These are phyloP conservation scores for Lanius collurio DNA, from an alignment of 2,113 vertebrate species.

Conservation along the genomic window DNA sequence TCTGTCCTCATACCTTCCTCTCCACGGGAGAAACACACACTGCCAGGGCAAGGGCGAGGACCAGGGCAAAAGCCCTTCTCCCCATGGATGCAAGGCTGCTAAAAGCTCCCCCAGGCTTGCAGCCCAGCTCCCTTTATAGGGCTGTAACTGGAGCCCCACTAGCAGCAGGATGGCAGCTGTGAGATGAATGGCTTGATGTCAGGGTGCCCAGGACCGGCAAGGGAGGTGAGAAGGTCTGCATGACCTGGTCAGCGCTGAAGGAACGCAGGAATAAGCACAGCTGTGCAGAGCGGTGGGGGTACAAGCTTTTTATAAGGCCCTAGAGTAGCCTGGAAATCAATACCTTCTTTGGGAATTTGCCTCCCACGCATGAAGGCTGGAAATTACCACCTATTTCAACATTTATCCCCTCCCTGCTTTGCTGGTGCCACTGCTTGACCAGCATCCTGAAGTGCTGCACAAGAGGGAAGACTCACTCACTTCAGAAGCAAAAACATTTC, in stretches of 20 bases:
- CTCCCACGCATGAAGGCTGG: neutral
- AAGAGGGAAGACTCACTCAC: fast-evolving
- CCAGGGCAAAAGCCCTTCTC: neutral
- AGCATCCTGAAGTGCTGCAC: fast-evolving
- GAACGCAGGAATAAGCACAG: neutral
- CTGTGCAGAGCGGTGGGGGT: neutral
- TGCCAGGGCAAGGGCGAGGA: neutral
- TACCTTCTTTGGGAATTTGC: neutral
- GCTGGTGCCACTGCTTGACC: neutral
- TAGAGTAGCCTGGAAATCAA: neutral
- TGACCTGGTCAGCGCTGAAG: neutral
- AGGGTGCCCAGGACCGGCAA: neutral
- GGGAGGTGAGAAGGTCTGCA: neutral
- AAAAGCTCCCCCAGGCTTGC: neutral
- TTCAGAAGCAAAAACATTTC: neutral
- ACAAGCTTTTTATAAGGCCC: neutral
- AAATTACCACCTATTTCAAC: neutral
- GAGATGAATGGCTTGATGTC: neutral
- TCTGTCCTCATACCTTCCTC: neutral
- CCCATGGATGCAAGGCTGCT: neutral
- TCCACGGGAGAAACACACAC: fast-evolving
- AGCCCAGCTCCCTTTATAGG: neutral
- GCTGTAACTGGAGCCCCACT: neutral
- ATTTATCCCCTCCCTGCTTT: fast-evolving
- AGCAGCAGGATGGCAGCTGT: neutral